Percentiles rank a stretch among this genome's conserved stretches.
Conservation (phyloP, 2,888 invertebrate species). For the Trachelus iudaicus region DNA sequence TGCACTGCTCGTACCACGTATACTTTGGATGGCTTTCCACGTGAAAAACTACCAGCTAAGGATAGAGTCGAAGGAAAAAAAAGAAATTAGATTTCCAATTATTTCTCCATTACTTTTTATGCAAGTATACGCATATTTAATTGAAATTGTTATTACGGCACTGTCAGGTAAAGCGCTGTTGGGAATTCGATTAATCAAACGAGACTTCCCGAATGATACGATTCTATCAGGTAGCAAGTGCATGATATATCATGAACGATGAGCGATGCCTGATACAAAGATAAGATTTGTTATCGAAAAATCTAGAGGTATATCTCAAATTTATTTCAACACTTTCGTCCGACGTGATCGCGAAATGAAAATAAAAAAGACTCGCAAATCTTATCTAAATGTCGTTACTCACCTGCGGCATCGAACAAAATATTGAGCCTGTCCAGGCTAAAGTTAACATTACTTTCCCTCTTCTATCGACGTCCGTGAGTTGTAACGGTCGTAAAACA, state of each 20-base stretch:
- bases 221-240: not conserved
- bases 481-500: constrained; percentile 82
- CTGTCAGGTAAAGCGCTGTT: not conserved
- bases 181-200: not conserved
- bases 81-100: not conserved
- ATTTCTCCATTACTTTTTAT: not conserved
- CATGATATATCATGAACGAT: not conserved
- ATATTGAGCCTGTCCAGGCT: constrained; percentile 83
- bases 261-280: not conserved
- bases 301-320: not conserved
- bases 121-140: too few species aligned
- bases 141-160: not conserved
- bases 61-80: constrained; percentile 16
- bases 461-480: constrained; percentile 78
- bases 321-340: not conserved
- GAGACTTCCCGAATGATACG: not conserved
- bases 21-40: constrained; percentile 85
- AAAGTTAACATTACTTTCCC: constrained; percentile 81
- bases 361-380: not conserved
- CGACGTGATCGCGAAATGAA: not conserved
- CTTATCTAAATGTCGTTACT: constrained; percentile 17
- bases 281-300: not conserved
- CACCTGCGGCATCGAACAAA: constrained; percentile 91
- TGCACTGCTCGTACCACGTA: constrained; percentile 90
- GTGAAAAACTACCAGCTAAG: constrained; percentile 85